These are phyloP conservation scores for Cataglyphis altisquamis DNA, from an alignment of 2,888 invertebrate genomes.

Conservation along the genomic window DNA sequence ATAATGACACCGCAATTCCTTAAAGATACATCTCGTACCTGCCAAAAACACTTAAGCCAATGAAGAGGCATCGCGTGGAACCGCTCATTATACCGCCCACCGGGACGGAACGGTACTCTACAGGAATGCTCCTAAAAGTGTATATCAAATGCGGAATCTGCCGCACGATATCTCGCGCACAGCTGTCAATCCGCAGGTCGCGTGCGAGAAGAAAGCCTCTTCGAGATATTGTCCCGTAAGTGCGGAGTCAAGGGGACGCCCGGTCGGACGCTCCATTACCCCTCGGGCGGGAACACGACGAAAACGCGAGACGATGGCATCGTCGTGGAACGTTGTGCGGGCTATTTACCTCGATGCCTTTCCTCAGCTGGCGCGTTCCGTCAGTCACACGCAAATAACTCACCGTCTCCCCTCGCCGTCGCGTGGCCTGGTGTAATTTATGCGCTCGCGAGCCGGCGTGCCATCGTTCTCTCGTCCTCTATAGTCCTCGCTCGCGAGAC, in stretches of 20 bases:
- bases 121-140: background rate
- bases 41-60: slow-evolving; percentile 45
- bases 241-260: background rate
- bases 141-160: slow-evolving; percentile 41
- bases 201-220: slow-evolving; percentile 14
- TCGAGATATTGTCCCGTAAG: background rate
- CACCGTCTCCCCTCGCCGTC: slow-evolving; percentile 81
- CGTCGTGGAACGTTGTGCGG: slow-evolving; percentile 67
- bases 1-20: slow-evolving; percentile 40
- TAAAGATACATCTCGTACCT: background rate
- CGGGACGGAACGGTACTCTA: slow-evolving; percentile 4
- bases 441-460: slow-evolving; percentile 77
- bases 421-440: slow-evolving; percentile 84
- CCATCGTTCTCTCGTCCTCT: slow-evolving; percentile 79
- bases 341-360: slow-evolving; percentile 79
- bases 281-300: background rate
- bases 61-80: slow-evolving; percentile 39
- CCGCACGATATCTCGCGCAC: background rate
- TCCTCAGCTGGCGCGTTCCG: slow-evolving; percentile 86
- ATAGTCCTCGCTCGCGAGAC: slow-evolving; percentile 60
- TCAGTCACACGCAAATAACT: slow-evolving; percentile 86
- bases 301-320: slow-evolving; percentile 1
- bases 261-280: slow-evolving; percentile 51
- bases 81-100: slow-evolving; percentile 59
- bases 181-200: slow-evolving; percentile 54